Evolutionary conservation across 2,797 vertebrate species (phyloP).

Genomic region (Anableps anableps): DNA sequence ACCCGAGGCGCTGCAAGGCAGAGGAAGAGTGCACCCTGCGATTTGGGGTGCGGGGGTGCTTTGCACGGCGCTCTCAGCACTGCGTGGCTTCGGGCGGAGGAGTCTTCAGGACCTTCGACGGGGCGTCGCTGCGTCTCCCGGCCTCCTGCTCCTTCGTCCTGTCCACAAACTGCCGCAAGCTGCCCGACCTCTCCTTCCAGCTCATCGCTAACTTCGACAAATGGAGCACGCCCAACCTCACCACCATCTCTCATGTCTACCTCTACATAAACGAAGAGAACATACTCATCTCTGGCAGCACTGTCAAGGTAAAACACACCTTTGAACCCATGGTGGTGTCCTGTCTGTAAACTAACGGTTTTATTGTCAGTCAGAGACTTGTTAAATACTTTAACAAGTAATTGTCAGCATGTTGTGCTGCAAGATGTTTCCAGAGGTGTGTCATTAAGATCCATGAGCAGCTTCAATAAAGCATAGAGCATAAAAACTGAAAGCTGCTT

Average conservation of each 20-base stretch:
- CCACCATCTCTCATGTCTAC: slow-evolving; percentile 95
- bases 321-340: background rate
- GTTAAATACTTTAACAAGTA: background rate
- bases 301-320: slow-evolving; percentile 86
- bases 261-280: slow-evolving; percentile 99
- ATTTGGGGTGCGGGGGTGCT: slow-evolving; percentile 90
- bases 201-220: slow-evolving; percentile 99
- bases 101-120: slow-evolving; percentile 95
- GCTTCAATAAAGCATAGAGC: no score
- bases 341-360: background rate
- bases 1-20: slow-evolving; percentile 93
- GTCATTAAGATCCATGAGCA: no score
- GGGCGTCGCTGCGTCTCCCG: slow-evolving; percentile 93
- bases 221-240: slow-evolving; percentile 96
- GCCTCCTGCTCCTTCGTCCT: slow-evolving; percentile 98
- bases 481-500: no score
- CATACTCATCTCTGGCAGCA: slow-evolving; percentile 95
- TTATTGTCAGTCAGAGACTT: background rate
- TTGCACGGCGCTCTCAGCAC: slow-evolving; percentile 89
- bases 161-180: slow-evolving; percentile 98
- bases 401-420: background rate
- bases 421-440: no score
- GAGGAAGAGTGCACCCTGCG: slow-evolving; percentile 92
- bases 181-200: slow-evolving; percentile 98
- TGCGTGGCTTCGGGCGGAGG: slow-evolving; percentile 93